Evolutionary conservation across 1,140 invertebrate species (phyloP).

Genomic region (Prorops nasuta): DNA sequence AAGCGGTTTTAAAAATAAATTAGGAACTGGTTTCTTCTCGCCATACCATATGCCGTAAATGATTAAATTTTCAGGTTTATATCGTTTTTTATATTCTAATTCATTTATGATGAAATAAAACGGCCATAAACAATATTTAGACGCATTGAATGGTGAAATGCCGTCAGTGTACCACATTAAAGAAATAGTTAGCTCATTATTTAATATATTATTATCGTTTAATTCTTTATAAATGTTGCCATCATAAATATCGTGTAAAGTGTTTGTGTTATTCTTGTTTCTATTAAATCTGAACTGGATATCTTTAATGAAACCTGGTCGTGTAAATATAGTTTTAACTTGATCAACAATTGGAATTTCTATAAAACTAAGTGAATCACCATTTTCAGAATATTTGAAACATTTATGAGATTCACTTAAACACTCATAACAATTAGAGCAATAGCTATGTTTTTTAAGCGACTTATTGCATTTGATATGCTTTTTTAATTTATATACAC

Average conservation of each 20-base stretch:
- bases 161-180: constrained; percentile 29
- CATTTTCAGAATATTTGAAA: background rate
- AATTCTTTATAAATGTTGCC: constrained; percentile 15
- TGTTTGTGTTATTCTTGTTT: background rate
- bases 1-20: too few species aligned
- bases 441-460: background rate
- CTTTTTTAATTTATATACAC: background rate
- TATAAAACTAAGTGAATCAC: background rate
- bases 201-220: background rate
- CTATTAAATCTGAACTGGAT: background rate
- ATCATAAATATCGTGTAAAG: constrained; percentile 19
- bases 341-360: background rate
- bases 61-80: constrained; percentile 11
- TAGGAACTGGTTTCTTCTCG: background rate
- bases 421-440: background rate
- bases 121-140: constrained; percentile 34
- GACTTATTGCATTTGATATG: background rate
- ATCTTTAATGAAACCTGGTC: background rate
- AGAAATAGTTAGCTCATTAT: constrained; percentile 17
- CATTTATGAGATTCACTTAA: background rate
- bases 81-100: constrained; percentile 7
- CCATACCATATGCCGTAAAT: background rate
- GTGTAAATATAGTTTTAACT: background rate
- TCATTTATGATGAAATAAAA: constrained; percentile 29
- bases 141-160: constrained; percentile 31